These are phyloP conservation scores for Leptogaster cylindrica DNA, from an alignment of 2,888 invertebrate species.

Conservation along the genomic window DNA sequence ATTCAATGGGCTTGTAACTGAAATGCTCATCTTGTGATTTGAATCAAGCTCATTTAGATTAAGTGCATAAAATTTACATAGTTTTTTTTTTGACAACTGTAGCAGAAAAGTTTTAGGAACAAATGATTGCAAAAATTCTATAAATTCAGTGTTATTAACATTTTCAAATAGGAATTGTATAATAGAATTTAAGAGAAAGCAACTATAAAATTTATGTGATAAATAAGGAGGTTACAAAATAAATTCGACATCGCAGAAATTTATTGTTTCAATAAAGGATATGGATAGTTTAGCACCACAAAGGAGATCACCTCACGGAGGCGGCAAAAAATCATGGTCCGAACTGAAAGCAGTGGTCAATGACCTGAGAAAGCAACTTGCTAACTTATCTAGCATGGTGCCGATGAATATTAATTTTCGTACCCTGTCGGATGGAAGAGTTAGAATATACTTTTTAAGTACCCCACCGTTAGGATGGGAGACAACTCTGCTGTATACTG, in stretches of 20 bases:
- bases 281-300: constrained; percentile 42
- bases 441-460: constrained; percentile 87
- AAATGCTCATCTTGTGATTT: not conserved
- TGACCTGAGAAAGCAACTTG: constrained; percentile 79
- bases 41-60: not conserved
- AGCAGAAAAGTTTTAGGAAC: too few species aligned
- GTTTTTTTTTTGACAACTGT: too few species aligned
- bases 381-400: constrained; percentile 79
- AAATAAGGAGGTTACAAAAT: too few species aligned
- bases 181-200: too few species aligned
- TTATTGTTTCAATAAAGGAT: too few species aligned
- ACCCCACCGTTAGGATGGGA: constrained; percentile 89
- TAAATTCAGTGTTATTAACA: too few species aligned
- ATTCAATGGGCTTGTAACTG: not conserved
- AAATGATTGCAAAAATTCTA: too few species aligned
- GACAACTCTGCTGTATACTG: constrained; percentile 84
- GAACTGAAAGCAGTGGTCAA: constrained; percentile 81
- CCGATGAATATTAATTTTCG: constrained; percentile 84
- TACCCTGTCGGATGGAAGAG: constrained; percentile 77
- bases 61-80: not conserved
- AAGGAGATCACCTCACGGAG: constrained; percentile 20
- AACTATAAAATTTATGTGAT: constrained; percentile 33
- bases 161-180: too few species aligned
- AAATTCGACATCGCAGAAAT: too few species aligned
- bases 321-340: constrained; percentile 70